Conservation (phyloP, 2,797 vertebrate species). For the Gymnocypris eckloni region DNA sequence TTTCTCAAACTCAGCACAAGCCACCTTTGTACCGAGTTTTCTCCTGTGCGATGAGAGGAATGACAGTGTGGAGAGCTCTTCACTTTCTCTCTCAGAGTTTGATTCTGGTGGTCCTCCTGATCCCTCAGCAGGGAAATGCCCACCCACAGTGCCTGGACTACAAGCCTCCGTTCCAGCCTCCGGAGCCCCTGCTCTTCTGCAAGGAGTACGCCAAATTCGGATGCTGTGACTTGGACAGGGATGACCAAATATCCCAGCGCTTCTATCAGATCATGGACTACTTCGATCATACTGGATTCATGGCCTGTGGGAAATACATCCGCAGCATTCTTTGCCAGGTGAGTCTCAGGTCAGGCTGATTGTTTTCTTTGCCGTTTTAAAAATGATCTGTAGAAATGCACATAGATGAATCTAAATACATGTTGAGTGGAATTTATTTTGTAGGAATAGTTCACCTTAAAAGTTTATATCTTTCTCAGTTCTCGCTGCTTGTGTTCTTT, state of each 20-base stretch:
- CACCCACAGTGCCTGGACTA: constrained; percentile 88
- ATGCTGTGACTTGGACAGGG: constrained; percentile 79
- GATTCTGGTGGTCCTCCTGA: constrained; percentile 55
- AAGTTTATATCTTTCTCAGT: too few relatives aligned
- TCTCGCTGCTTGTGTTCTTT: too few relatives aligned
- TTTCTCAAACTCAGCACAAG: constrained; percentile 35
- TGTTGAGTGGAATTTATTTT: too few relatives aligned
- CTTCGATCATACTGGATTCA: constrained; percentile 79
- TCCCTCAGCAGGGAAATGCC: constrained; percentile 67
- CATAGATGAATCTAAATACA: not conserved
- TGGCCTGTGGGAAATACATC: constrained; percentile 77
- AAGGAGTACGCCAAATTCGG: constrained; percentile 83
- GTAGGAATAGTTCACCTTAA: too few relatives aligned
- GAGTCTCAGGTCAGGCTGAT: constrained; percentile 49
- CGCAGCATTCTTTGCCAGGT: constrained; percentile 83
- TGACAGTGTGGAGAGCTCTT: constrained; percentile 40
- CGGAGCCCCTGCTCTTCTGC: constrained; percentile 76
- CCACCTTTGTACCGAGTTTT: constrained; percentile 19
- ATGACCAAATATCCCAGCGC: constrained; percentile 69
- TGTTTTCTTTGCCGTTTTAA: not conserved
- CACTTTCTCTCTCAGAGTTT: constrained; percentile 27
- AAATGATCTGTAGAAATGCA: not conserved
- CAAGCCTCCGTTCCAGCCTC: constrained; percentile 82
- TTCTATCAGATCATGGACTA: constrained; percentile 79
- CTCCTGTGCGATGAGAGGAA: constrained; percentile 54